Evolutionary conservation across 1,140 invertebrate species (phyloP), one percentile per base, ranked within the genome.

Genomic region (Trissolcus basalis): DNA sequence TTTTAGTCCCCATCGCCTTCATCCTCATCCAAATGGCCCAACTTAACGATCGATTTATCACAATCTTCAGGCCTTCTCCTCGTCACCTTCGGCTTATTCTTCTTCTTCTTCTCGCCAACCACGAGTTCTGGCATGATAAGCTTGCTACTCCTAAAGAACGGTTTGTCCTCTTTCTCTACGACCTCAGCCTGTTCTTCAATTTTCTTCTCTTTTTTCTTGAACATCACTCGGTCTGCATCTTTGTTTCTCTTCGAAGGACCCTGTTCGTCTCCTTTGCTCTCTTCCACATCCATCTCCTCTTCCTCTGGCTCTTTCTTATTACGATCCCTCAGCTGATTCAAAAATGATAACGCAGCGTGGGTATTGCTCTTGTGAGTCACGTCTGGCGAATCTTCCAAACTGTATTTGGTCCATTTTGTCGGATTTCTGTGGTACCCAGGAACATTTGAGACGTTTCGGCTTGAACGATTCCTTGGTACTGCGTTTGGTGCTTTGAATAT

Each of bases 111-210:
- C 27, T 90, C 86, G n/a, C 94, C 94, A 63, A 95, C 90, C n/a
- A 94, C 90, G 89, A 94, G 94, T 82, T 95, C 93, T 2, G 94
- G 93, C 92, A 95, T 93, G 1, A 94, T 87, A 35, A 94, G 60
- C 85, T 93, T 94, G 63, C 90, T 92, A 60, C 89, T 91, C 80
- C 89, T 90, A 69, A 93, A 92, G 53, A 89, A 81, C 8, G 90
- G 82, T 79, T 90, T 91, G 12, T 89, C 80, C 16, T 89, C 80
- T 36, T 87, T 81, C 13, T 85, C 45, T 10, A 15, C 4, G 10
- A 68, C 44, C 12, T 32, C 33, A 11, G 10, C 11, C 9, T 54
- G 2, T 9, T 16, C 16, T 53, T 67, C 11, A 1, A n/a, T 13
- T n/a, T 50, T 16, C 11, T 16, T 27, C 5, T 14, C 14, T 9